Base-by-base conservation (phyloP, 2,113 vertebrate genomes). In the Salvelinus sp. region DNA sequence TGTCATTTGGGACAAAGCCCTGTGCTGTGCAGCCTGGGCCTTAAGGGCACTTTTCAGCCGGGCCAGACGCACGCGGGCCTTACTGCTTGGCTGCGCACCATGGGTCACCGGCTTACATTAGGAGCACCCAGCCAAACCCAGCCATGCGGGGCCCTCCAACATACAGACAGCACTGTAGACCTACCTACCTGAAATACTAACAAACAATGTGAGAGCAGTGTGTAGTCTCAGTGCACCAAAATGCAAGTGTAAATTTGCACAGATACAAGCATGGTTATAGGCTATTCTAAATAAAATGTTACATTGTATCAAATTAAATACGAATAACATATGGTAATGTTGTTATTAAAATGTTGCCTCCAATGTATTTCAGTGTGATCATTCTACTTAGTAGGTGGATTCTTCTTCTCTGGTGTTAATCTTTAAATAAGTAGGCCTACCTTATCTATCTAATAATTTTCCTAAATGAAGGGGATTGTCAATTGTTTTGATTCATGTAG, bases 11-110 rank as follows among this genome's bases (percentile, higher is more conserved):
- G 14, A 54, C 50, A 54, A 3, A 18, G 3, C 50, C 50, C 50
- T 54, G 50, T 63, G 22, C n/a, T 63, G 60, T 22, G 60, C 84
- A 85, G 88, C 84, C 79, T 85, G 79, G 87, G 85, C 89, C 91
- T 93, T 86, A 89, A 91, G 90, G 92, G 87, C 90, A 90, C 88
- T 90, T 92, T 93, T 92, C 90, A 91, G 90, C 90, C 88, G 88
- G 91, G 91, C 82, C 89, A 92, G 83, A 89, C 89, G 91, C 87
- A 88, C 83, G 82, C 78, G 66, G 87, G 83, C 83, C 88, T 88
- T 90, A 83, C 88, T 89, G 90, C 91, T 92, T 88, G 90, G 87
- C 86, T 91, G 91, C 87, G 74, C 83, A 87, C 87, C 87, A 91
- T 89, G 90, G 92, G 91, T 93, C 92, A 93, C 82, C 83, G 87